Conservation (phyloP, 2,797 vertebrate genomes). For the Synaphobranchus kaupii region DNA sequence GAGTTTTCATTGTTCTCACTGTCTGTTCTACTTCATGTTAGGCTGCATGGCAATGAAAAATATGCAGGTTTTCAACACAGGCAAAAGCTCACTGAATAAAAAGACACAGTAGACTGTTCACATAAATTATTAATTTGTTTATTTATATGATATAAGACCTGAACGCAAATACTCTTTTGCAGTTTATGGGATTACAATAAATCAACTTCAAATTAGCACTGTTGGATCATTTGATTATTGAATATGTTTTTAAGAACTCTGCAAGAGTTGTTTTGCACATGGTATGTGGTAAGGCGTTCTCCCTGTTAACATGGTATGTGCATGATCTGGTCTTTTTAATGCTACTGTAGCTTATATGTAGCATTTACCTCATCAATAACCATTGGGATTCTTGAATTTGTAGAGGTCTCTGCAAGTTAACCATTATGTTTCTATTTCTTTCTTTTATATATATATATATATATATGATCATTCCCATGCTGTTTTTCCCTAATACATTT, state of each 20-base stretch:
- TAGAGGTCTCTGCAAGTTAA: background rate
- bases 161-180: background rate
- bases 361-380: background rate
- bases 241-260: background rate
- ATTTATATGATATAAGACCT: background rate
- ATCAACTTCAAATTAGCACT: background rate
- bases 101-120: background rate
- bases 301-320: background rate
- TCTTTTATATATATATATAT: background rate
- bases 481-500: background rate
- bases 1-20: background rate
- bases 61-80: background rate
- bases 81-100: background rate
- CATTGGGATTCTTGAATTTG: background rate
- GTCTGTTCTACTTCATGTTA: background rate
- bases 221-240: background rate
- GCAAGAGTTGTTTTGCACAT: background rate
- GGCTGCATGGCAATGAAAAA: background rate
- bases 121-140: background rate
- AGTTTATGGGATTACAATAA: background rate
- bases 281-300: too few species aligned
- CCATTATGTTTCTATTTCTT: background rate
- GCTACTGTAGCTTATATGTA: background rate
- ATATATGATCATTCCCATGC: background rate
- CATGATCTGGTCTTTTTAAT: background rate